phyloP scores from a whole-genome alignment of 2,113 vertebrate species.

The Prionailurus viverrinus region DNA sequence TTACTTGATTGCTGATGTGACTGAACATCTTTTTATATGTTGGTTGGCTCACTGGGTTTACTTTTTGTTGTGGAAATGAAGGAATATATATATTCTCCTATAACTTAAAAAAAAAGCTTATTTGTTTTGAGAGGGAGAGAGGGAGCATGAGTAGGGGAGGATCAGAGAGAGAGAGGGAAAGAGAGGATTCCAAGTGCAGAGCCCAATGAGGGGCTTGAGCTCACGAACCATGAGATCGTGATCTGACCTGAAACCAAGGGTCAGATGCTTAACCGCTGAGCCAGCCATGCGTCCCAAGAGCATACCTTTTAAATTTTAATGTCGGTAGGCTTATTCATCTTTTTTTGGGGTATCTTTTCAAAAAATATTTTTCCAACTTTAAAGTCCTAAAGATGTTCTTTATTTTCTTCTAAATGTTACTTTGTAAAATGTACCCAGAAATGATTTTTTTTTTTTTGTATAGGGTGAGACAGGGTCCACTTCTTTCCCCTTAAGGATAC shows the following conservation, averaged over 20 bases:
- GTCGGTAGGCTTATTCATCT: neutral
- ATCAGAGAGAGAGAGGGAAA: too few relatives aligned
- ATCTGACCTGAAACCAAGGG: too few relatives aligned
- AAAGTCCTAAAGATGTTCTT: neutral
- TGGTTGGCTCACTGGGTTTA: neutral
- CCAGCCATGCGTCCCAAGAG: neutral
- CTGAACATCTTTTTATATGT: neutral
- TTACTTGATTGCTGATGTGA: neutral
- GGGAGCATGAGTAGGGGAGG: too few relatives aligned
- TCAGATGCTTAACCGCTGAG: too few relatives aligned
- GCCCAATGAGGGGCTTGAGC: too few relatives aligned
- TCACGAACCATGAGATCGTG: too few relatives aligned
- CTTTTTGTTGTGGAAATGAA: neutral
- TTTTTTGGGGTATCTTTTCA: neutral
- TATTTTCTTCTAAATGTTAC: neutral
- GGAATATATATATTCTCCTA: neutral
- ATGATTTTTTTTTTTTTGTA: conserved; percentile 20
- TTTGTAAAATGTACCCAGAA: neutral
- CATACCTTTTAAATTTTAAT: neutral
- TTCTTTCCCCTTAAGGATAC: neutral
- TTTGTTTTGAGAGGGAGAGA: too few relatives aligned
- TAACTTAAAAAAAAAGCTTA: neutral
- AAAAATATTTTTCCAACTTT: neutral
- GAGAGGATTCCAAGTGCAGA: too few relatives aligned
- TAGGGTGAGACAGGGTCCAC: neutral